Conservation (phyloP, 2,888 invertebrate genomes). For the Melanostoma scalare region DNA sequence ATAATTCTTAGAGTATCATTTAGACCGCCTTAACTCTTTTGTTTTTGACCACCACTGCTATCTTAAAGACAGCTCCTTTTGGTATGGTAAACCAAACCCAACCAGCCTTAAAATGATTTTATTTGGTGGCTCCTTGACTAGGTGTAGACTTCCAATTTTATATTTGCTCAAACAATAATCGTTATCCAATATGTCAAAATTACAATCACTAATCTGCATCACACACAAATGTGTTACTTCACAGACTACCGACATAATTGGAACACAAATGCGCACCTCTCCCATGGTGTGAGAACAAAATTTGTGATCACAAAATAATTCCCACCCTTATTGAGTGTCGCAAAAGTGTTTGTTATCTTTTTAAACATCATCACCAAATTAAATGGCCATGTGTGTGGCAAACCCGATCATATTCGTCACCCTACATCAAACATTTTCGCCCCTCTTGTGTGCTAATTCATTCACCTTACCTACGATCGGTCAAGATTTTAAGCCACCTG, state of each 20-base stretch:
- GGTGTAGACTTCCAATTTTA: too few species aligned
- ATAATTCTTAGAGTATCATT: too few species aligned
- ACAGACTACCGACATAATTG: neutral
- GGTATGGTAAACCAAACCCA: too few species aligned
- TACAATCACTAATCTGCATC: neutral
- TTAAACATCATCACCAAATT: neutral
- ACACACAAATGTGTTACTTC: neutral
- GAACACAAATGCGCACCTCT: neutral
- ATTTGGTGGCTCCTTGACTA: too few species aligned
- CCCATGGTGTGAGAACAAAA: slow-evolving; percentile 47
- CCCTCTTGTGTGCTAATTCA: slow-evolving; percentile 44
- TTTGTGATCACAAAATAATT: slow-evolving; percentile 44
- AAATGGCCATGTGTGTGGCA: slow-evolving; percentile 59
- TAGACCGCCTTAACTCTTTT: too few species aligned
- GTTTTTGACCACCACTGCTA: too few species aligned
- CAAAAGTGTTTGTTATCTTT: slow-evolving; percentile 39
- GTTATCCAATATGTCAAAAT: neutral
- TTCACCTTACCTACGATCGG: slow-evolving; percentile 43
- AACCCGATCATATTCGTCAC: slow-evolving; percentile 34
- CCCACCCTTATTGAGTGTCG: slow-evolving; percentile 62
- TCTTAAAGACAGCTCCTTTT: too few species aligned
- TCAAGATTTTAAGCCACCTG: slow-evolving; percentile 38
- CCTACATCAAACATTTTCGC: slow-evolving; percentile 40
- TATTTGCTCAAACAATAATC: neutral
- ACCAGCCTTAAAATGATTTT: too few species aligned